A percentile compares a stretch with the other conserved stretches of the same genome.
These are phyloP conservation scores for Vidua chalybeata DNA, from an alignment of 2,113 vertebrate genomes.

Conservation along the genomic window DNA sequence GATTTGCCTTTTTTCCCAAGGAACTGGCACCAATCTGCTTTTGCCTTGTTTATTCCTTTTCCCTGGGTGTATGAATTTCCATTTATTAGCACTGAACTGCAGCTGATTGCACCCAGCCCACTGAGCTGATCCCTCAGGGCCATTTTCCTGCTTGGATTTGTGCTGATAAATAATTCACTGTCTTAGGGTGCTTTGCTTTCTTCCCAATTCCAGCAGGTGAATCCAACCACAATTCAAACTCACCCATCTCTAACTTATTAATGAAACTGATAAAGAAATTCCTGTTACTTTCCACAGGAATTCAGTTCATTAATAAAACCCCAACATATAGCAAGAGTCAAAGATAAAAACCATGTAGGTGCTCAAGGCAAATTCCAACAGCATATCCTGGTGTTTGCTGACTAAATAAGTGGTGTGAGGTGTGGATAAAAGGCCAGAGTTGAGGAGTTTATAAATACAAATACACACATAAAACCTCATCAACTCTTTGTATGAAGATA, in stretches of 20 bases:
- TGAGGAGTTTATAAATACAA: not conserved
- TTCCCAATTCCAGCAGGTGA: not conserved
- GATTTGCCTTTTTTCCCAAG: not conserved
- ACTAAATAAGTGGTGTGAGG: not conserved
- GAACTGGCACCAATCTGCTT: slow-evolving; percentile 43
- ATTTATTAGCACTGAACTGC: slow-evolving; percentile 60
- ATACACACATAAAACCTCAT: not conserved
- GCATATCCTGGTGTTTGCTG: not conserved
- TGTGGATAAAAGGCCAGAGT: not conserved
- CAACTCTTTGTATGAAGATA: not conserved
- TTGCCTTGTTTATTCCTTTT: slow-evolving; percentile 42
- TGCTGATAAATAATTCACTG: slow-evolving; percentile 60
- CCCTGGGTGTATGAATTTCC: slow-evolving; percentile 59
- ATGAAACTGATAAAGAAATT: not conserved
- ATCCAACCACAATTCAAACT: not conserved
- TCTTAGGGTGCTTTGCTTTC: not conserved
- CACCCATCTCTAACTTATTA: not conserved
- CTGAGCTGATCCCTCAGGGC: slow-evolving; percentile 1
- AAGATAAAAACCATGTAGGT: not conserved
- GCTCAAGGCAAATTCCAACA: not conserved
- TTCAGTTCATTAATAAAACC: not conserved
- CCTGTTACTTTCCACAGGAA: not conserved
- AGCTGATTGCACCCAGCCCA: slow-evolving; percentile 41
- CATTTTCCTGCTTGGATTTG: not conserved
- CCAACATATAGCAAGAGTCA: not conserved